Base-by-base conservation (phyloP, 2,113 vertebrate species). In the Phrynosoma platyrhinos region DNA sequence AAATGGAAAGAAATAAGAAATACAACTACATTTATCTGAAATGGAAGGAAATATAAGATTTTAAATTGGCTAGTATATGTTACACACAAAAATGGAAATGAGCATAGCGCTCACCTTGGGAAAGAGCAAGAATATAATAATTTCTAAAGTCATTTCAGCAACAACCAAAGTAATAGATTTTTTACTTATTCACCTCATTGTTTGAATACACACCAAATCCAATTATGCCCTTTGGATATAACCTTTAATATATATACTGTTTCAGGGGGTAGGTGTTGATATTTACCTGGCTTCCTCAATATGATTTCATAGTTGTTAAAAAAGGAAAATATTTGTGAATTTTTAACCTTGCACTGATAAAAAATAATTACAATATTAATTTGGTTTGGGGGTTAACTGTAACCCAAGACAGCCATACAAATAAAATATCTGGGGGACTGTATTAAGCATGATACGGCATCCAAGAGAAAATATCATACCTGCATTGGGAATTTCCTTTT, bases 111-210 rank as follows among this genome's bases (percentile, higher is more conserved):
- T 88, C 12, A 14, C 64, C 8, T 69, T 77, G 5, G 1, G 55
- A 82, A 85, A 74, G 66, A 83, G 21, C 1, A 81, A 12, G 20
- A 81, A 78, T 1, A 0, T 0, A 68, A 12, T 72, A 16, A 76
- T 5, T 58, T 87, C 9, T 58, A 89, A 78, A n/a, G 47, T 1
- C 55, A n/a, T 0, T 82, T 85, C 7, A 92, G 1, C 7, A 92
- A 1, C 0, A 72, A 1, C 1, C 64, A 32, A 0, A 82, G 55
- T 81, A 87, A 87, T 2, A 66, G 25, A 82, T 2, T 4, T 68
- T 88, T 85, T 78, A 58, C n/a, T 85, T 92, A 80, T 53, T 90
- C 53, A 91, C 72, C 68, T 84, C 80, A 40, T 83, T 89, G 7
- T 40, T 75, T 91, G 2, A 84, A 27, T 83, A 71, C 30, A 30